phyloP scores from a whole-genome alignment of 2,113 vertebrate species.

The Ptilorrhoa leucosticta region DNA sequence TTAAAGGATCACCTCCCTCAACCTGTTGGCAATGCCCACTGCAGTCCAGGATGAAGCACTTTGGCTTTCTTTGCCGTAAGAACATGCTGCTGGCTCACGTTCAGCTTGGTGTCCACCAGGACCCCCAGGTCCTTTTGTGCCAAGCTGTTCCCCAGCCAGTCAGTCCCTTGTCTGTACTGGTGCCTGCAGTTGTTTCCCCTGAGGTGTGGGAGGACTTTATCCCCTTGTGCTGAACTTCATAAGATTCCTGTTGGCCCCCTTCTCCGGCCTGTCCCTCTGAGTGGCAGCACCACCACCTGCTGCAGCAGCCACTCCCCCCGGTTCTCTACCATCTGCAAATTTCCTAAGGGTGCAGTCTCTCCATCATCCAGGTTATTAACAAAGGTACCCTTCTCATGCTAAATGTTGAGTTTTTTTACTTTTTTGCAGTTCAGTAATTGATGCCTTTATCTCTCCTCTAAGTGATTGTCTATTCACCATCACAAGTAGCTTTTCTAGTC shows the following conservation, averaged over 20 bases:
- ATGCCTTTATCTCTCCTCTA: background rate
- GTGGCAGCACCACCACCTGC: background rate
- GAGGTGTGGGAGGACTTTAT: background rate
- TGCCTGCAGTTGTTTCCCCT: background rate
- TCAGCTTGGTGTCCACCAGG: background rate
- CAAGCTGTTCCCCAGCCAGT: background rate
- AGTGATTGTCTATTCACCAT: background rate
- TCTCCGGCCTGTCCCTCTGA: background rate
- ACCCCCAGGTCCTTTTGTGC: background rate
- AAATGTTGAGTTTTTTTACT: background rate
- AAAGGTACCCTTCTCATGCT: background rate
- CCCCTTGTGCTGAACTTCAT: fast-evolving
- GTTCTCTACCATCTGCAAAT: background rate
- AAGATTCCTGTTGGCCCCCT: background rate
- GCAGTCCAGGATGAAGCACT: background rate
- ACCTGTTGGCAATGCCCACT: background rate
- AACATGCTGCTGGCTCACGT: background rate
- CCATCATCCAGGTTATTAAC: background rate
- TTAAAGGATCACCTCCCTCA: background rate
- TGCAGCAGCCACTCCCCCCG: background rate
- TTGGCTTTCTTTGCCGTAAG: background rate
- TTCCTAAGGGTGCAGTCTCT: background rate
- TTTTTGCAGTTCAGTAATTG: background rate
- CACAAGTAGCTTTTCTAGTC: background rate
- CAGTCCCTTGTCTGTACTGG: background rate